These are phyloP conservation scores for Dendrolimus punctatus DNA, from an alignment of 1,140 invertebrate species.

Conservation along the genomic window DNA sequence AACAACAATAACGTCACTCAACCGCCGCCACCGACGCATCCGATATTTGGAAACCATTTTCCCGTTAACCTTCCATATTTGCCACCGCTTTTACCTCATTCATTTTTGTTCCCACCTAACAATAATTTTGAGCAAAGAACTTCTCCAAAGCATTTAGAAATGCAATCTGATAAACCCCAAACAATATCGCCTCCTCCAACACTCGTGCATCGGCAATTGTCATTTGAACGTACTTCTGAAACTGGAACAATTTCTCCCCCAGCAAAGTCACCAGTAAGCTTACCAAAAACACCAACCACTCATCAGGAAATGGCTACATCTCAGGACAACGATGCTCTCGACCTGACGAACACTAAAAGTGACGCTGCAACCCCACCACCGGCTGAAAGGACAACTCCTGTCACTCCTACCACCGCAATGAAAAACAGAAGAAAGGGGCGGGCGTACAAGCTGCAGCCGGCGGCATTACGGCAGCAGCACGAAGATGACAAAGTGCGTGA, in stretches of 20 bases:
- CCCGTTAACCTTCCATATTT: constrained; percentile 60
- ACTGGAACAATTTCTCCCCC: constrained; percentile 29
- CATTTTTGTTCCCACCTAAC: constrained; percentile 63
- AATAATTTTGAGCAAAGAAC: constrained; percentile 57
- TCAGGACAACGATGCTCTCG: constrained; percentile 67
- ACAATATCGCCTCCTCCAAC: constrained; percentile 33
- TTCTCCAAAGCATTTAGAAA: constrained; percentile 32
- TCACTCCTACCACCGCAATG: constrained; percentile 54
- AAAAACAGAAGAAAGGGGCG: constrained; percentile 85
- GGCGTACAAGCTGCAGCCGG: constrained; percentile 82
- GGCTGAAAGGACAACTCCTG: constrained; percentile 27
- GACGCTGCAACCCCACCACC: constrained; percentile 49
- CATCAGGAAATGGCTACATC: constrained; percentile 26
- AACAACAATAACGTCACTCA: constrained; percentile 26
- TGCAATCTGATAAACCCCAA: constrained; percentile 24
- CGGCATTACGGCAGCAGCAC: constrained; percentile 65
- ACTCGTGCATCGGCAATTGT: constrained; percentile 49
- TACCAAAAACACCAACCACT: constrained; percentile 43
- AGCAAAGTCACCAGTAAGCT: constrained; percentile 40
- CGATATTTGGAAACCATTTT: constrained; percentile 59
- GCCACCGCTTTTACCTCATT: constrained; percentile 54
- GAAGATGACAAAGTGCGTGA: constrained; percentile 52
- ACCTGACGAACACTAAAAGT: constrained; percentile 72
- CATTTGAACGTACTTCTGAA: constrained; percentile 36
- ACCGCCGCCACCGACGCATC: constrained; percentile 42